Evolutionary conservation across 2,797 vertebrate species (phyloP).

Genomic region (Lemur catta): DNA sequence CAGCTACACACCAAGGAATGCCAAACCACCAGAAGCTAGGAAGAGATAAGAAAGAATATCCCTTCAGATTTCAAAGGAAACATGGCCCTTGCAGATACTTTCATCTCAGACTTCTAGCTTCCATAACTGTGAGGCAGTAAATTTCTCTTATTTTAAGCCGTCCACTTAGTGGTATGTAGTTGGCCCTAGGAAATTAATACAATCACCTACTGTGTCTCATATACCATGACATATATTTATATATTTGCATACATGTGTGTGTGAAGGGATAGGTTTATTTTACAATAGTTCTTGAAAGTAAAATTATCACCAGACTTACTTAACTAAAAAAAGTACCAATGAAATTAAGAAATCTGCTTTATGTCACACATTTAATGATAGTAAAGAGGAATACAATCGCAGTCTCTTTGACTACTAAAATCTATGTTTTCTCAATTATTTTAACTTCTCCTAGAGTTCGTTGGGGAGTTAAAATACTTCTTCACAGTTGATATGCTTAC

Average conservation of each 20-base stretch:
- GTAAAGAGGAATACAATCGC: neutral
- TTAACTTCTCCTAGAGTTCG: neutral
- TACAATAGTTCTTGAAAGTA: neutral
- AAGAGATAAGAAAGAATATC: neutral
- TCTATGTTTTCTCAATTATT: neutral
- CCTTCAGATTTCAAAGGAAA: accelerated
- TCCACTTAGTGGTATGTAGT: neutral
- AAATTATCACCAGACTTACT: neutral
- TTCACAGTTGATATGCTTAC: neutral
- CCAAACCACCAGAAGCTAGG: neutral
- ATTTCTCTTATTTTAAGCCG: neutral
- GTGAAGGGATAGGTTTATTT: neutral
- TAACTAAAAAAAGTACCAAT: neutral
- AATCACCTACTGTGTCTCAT: neutral
- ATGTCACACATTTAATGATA: neutral
- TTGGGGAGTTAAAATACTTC: neutral
- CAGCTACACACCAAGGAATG: neutral
- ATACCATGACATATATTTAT: neutral
- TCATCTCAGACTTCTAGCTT: neutral
- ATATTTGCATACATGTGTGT: neutral
- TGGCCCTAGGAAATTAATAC: neutral
- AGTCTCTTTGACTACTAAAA: neutral
- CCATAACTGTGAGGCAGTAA: neutral
- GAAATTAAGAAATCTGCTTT: neutral
- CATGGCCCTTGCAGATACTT: neutral